Percentiles rank a stretch among this genome's conserved stretches.
These are phyloP conservation scores for Haemorhous mexicanus DNA, from an alignment of 2,113 vertebrate genomes.

Conservation along the genomic window DNA sequence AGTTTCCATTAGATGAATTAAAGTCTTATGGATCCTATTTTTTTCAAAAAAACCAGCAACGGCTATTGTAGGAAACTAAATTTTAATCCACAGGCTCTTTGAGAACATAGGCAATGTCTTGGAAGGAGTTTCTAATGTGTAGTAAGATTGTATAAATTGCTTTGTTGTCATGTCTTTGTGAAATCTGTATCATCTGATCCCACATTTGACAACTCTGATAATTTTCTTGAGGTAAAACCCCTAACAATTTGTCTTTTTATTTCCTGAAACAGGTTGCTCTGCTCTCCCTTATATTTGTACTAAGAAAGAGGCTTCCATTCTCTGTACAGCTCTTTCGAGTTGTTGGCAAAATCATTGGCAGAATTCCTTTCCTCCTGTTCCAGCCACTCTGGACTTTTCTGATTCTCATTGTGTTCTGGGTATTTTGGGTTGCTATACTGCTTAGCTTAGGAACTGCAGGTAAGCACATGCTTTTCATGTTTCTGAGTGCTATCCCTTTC, in stretches of 20 bases:
- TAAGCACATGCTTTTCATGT: conserved; percentile 19
- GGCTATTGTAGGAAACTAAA: not conserved
- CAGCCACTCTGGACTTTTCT: conserved; percentile 78
- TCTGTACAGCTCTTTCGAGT: conserved; percentile 68
- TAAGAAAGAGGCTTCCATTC: conserved; percentile 64
- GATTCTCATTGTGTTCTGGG: conserved; percentile 75
- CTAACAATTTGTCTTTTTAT: not conserved
- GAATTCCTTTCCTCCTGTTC: conserved; percentile 70
- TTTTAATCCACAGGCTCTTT: not conserved
- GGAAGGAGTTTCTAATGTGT: not conserved
- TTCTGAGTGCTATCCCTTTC: not conserved
- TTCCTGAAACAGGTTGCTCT: conserved; percentile 66
- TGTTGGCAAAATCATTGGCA: conserved; percentile 64
- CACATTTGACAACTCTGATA: not conserved
- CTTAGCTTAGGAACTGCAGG: conserved; percentile 81
- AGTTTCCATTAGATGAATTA: not conserved
- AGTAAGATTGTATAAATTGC: not conserved
- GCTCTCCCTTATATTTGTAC: conserved; percentile 55
- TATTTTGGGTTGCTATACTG: conserved; percentile 78
- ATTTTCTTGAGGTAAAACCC: not conserved
- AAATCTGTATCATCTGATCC: not conserved
- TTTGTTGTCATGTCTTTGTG: not conserved
- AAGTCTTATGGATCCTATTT: not conserved
- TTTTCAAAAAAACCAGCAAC: not conserved
- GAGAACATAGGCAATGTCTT: not conserved